phyloP scores from a whole-genome alignment of 2,113 vertebrate genomes.

The Lophotis ruficrista region DNA sequence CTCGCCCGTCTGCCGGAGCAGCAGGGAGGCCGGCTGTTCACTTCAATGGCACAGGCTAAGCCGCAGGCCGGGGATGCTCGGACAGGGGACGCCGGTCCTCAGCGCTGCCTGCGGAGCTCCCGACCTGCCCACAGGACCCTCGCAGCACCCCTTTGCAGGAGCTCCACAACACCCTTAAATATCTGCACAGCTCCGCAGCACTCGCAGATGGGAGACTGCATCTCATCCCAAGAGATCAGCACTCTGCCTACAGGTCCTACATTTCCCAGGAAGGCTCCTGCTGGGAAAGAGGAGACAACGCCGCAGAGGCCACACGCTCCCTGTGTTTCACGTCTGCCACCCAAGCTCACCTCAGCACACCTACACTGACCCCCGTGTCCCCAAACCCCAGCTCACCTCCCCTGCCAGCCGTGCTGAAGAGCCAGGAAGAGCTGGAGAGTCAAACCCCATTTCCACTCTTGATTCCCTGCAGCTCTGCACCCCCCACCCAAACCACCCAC shows the following conservation, averaged over 20 bases:
- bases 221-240: rapidly evolving
- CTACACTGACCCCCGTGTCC: rapidly evolving
- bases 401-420: background rate
- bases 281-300: background rate
- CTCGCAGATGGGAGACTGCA: rapidly evolving
- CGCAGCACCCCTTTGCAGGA: background rate
- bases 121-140: rapidly evolving
- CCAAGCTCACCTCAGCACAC: background rate
- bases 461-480: background rate
- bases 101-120: background rate
- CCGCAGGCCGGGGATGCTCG: background rate
- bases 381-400: background rate
- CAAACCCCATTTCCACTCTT: background rate
- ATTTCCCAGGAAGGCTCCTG: background rate
- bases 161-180: rapidly evolving
- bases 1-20: background rate
- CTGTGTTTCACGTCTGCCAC: rapidly evolving
- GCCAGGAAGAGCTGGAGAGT: background rate
- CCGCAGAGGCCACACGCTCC: background rate
- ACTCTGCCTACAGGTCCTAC: background rate
- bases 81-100: background rate
- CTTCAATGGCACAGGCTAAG: background rate
- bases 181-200: rapidly evolving
- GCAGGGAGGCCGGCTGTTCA: background rate
- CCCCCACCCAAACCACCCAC: background rate